Base-by-base conservation (phyloP, 2,797 vertebrate species). In the Centropyge bicolor region DNA sequence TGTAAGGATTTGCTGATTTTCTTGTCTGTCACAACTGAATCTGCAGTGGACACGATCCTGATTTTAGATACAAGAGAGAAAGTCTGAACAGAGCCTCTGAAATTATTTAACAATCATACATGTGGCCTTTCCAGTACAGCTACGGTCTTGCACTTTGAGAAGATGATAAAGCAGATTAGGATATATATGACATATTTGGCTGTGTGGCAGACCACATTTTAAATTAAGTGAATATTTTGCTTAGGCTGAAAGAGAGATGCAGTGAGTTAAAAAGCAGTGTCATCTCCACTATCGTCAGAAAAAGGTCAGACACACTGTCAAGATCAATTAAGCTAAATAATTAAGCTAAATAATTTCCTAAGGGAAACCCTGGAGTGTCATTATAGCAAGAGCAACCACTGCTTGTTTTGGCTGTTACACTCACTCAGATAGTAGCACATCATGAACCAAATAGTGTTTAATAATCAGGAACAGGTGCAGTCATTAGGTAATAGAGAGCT, bases 61-160 rank as follows among this genome's bases (percentile, higher is more conserved):
- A 62, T 43, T 51, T 35, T 71, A 22, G n/a, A 49, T n/a, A 20
- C 36, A 66, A n/a, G 27, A 67, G 35, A 51, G 6, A 72, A 27
- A 45, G 49, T 73, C 7, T 71, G 10, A 71, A 20, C 16, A n/a
- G 35, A n/a, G 56, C 56, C 55, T 10, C 27, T 36, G n/a, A 22
- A 46, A 22, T 14, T 11, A 17, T 46, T 2, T 36, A 0, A 46
- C 9, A 48, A n/a, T n/a, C n/a, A n/a, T n/a, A n/a, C n/a, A 61
- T 16, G 8, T 24, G 31, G 19, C 43, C 14, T 60, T n/a, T 31
- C 17, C 12, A 14, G 22, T 54, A 13, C 16, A n/a, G n/a, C n/a
- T n/a, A n/a, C n/a, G n/a, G n/a, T n/a, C n/a, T n/a, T n/a, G n/a
- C n/a, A n/a, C n/a, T n/a, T n/a, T n/a, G 11, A 24, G 5, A 13